Evolutionary conservation across 2,797 vertebrate genomes (phyloP).

Genomic region (Delichon dasypus): DNA sequence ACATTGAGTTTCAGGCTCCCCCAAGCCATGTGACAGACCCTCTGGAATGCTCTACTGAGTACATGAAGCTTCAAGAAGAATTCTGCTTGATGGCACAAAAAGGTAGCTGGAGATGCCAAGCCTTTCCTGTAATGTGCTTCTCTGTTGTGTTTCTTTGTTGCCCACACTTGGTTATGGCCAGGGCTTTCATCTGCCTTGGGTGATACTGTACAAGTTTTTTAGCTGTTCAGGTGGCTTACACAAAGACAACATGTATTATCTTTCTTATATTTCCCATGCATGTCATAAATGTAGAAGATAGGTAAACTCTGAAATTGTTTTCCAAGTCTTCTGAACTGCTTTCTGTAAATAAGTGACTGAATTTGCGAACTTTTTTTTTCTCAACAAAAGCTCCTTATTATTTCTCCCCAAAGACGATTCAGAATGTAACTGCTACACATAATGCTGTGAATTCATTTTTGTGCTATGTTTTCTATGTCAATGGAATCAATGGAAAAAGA

Average conservation of each 20-base stretch:
- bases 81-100: conserved; percentile 97
- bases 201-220: neutral
- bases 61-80: conserved; percentile 97
- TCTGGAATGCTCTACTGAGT: conserved; percentile 88
- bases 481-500: neutral
- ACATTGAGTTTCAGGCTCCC: conserved; percentile 91
- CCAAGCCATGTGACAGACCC: conserved; percentile 85
- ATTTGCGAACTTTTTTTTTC: neutral
- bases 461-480: neutral
- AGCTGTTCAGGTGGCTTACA: neutral
- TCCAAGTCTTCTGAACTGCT: neutral
- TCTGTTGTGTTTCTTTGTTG: neutral
- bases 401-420: neutral
- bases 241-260: neutral
- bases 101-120: conserved; percentile 76
- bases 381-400: neutral
- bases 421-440: neutral
- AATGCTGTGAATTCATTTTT: neutral
- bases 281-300: neutral
- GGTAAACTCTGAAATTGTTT: neutral
- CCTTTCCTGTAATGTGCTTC: neutral
- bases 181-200: neutral
- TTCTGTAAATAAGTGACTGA: neutral
- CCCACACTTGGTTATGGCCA: neutral
- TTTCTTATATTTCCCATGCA: neutral